Conservation (phyloP, 2,113 vertebrate species). For the Aldabrachelys gigantea region DNA sequence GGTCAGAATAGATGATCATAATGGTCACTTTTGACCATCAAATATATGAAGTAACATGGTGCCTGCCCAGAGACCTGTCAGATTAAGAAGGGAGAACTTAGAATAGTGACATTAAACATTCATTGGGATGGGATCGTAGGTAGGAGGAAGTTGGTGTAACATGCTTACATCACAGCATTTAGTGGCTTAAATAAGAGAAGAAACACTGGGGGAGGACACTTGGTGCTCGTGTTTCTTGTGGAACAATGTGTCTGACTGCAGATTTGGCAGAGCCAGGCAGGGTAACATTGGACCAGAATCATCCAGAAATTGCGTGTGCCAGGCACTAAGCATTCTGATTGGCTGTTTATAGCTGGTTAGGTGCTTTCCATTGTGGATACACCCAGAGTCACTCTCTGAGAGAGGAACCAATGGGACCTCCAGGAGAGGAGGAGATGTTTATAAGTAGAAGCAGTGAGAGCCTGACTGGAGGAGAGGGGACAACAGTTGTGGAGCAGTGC, state of each 20-base stretch:
- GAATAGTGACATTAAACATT: background rate
- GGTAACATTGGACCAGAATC: background rate
- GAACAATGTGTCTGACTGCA: too few relatives aligned
- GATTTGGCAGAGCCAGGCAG: background rate
- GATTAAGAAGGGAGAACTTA: background rate
- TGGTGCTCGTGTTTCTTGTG: too few relatives aligned
- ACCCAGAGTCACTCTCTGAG: background rate
- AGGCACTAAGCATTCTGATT: background rate
- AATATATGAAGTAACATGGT: background rate
- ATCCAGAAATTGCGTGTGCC: background rate
- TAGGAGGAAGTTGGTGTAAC: background rate
- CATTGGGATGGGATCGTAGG: background rate
- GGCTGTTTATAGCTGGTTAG: background rate
- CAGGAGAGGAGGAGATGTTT: background rate
- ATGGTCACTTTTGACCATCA: background rate
- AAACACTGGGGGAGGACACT: too few relatives aligned
- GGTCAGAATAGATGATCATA: background rate
- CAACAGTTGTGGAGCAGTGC: background rate
- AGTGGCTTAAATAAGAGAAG: background rate
- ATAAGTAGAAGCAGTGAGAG: background rate
- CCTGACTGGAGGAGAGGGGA: background rate
- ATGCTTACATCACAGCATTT: background rate
- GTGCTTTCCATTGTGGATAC: background rate
- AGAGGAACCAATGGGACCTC: background rate
- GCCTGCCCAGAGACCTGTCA: background rate